Evolutionary conservation across 2,888 invertebrate species (phyloP).

Genomic region (Aradus depressus): DNA sequence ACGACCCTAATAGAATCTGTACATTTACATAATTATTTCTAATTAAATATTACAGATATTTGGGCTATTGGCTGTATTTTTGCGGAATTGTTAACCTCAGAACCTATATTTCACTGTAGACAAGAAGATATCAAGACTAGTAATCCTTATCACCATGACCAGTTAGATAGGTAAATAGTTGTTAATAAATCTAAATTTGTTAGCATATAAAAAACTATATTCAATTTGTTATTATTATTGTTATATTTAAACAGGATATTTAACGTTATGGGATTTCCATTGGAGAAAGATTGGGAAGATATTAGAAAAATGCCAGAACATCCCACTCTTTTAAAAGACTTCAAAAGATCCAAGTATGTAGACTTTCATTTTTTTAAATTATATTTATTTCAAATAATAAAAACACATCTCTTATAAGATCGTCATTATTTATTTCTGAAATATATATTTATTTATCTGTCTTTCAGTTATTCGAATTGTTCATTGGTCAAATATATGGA

Average conservation of each 20-base stretch:
- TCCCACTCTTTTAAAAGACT: slow-evolving; percentile 87
- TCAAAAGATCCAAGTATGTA: slow-evolving; percentile 79
- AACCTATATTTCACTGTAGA: slow-evolving; percentile 97
- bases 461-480: slow-evolving; percentile 68
- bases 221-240: slow-evolving; percentile 4
- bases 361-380: not conserved
- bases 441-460: not conserved
- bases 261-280: slow-evolving; percentile 98
- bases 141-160: slow-evolving; percentile 98
- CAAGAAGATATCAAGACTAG: slow-evolving; percentile 99
- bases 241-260: slow-evolving; percentile 59
- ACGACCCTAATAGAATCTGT: too few relatives aligned
- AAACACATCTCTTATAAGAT: slow-evolving; percentile 25
- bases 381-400: not conserved
- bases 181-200: not conserved
- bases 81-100: slow-evolving; percentile 95
- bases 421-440: slow-evolving; percentile 9
- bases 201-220: not conserved
- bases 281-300: slow-evolving; percentile 97
- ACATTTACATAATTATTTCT: not conserved
- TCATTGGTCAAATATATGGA: slow-evolving; percentile 92
- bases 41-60: slow-evolving; percentile 55
- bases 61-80: slow-evolving; percentile 99
- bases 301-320: slow-evolving; percentile 99
- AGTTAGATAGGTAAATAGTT: slow-evolving; percentile 57